Evolutionary conservation across 2,113 vertebrate species (phyloP), one percentile per base, ranked within the genome.

Genomic region (Gadus macrocephalus): DNA sequence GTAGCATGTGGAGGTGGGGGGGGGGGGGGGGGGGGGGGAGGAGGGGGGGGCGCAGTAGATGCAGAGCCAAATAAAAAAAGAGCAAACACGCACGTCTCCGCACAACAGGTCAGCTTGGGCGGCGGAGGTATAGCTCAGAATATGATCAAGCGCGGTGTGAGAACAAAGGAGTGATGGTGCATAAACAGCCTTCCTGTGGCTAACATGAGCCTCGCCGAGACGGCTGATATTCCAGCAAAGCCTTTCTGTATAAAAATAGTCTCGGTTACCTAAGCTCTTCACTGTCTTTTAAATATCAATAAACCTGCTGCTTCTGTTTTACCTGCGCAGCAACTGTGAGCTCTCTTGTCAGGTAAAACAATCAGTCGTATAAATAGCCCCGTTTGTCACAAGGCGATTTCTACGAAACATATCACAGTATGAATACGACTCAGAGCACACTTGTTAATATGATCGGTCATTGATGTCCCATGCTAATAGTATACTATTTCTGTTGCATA

Each of bases 71-170:
- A 82, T 88, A 85, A 89, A 87, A 85, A 86, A 85, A 86, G 78
- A 85, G 82, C 86, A 90, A 87, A 88, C 87, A 88, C 87, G 76
- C 87, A 85, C 89, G 79, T 89, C 89, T 83, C 81, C 76, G 75
- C 84, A 89, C 87, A 88, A 88, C 87, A 90, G 87, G 86, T 90
- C 89, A 90, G 84, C 85, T 28, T 81, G 74, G 42, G 80, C 76
- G 84, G 76, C 86, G 77, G 80, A 72, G 79, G 42, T 9, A 71
- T 42, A 75, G 80, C 83, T 66, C 76, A 77, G 83, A 82, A 82
- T 80, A 82, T 75, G 83, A 87, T 87, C 88, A 87, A 68, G 77
- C 15, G 3, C 78, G 0, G 8, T 71, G 42, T 7, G 11, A 79
- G 74, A 87, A 87, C 75, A 86, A 87, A 84, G 88, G 87, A 88